Percentiles rank a stretch among this genome's conserved stretches.
Conservation (phyloP, 2,888 invertebrate species). For the Diploptera punctata region DNA sequence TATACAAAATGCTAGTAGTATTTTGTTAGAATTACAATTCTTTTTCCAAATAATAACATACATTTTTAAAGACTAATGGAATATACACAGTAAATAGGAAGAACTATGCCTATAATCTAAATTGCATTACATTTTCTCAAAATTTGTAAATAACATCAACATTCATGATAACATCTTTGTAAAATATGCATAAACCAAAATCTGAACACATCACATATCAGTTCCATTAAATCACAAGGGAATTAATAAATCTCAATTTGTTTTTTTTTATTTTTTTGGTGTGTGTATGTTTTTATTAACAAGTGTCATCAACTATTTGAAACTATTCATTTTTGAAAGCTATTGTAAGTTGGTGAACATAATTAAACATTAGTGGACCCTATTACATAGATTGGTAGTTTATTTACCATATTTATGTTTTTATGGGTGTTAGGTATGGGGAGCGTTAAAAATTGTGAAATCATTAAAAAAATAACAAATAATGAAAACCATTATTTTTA, state of each 20-base stretch:
- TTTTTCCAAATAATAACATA: slow-evolving; percentile 3
- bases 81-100: slow-evolving; percentile 22
- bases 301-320: not conserved
- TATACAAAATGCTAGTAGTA: too few relatives aligned
- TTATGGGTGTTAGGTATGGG: too few relatives aligned
- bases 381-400: not conserved
- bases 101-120: slow-evolving; percentile 22
- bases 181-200: slow-evolving; percentile 23
- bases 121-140: slow-evolving; percentile 7
- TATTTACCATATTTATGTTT: too few relatives aligned
- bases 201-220: slow-evolving; percentile 28
- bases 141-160: slow-evolving; percentile 28
- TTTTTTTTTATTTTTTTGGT: not conserved
- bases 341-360: not conserved
- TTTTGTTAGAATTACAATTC: not conserved
- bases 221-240: slow-evolving; percentile 20
- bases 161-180: slow-evolving; percentile 24
- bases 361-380: not conserved
- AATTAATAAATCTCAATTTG: not conserved
- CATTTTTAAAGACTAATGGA: slow-evolving; percentile 12
- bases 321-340: not conserved
- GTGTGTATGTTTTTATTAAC: slow-evolving; percentile 10
- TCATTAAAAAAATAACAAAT: too few relatives aligned
- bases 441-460: too few relatives aligned
- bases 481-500: too few relatives aligned